Evolutionary conservation across 2,888 invertebrate species (phyloP).

Genomic region (Spilosoma lubricipeda): DNA sequence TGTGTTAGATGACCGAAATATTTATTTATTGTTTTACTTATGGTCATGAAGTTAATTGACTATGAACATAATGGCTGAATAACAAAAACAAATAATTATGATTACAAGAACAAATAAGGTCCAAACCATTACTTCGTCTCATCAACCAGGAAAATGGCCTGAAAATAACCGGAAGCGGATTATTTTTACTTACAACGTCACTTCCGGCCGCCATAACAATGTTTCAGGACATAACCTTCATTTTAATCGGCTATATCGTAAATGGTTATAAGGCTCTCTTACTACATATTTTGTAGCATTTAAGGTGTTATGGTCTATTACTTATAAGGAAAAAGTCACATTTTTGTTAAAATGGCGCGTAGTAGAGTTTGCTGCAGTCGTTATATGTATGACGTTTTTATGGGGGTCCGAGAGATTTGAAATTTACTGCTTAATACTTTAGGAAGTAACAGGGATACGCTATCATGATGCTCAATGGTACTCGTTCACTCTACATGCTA

Average conservation of each 20-base stretch:
- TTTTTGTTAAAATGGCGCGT: slow-evolving; percentile 16
- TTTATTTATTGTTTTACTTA: too few species aligned
- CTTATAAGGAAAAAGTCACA: slow-evolving; percentile 16
- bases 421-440: background rate
- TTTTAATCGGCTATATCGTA: slow-evolving; percentile 44
- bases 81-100: background rate
- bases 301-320: slow-evolving; percentile 37
- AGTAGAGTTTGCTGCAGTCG: slow-evolving; percentile 3
- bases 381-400: slow-evolving; percentile 5
- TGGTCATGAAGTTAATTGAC: background rate
- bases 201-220: slow-evolving; percentile 31
- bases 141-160: slow-evolving; percentile 16
- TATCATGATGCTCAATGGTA: background rate
- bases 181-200: slow-evolving; percentile 28
- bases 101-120: slow-evolving; percentile 1
- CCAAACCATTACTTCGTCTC: slow-evolving; percentile 10
- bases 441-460: background rate
- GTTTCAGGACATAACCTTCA: slow-evolving; percentile 37
- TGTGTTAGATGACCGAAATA: too few species aligned
- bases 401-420: slow-evolving; percentile 7
- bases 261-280: slow-evolving; percentile 35
- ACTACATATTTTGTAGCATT: slow-evolving; percentile 43
- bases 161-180: slow-evolving; percentile 21
- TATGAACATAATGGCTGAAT: background rate
- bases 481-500: background rate